These are phyloP conservation scores for Leptobrachium leishanense DNA, from an alignment of 2,113 vertebrate species.

Conservation along the genomic window DNA sequence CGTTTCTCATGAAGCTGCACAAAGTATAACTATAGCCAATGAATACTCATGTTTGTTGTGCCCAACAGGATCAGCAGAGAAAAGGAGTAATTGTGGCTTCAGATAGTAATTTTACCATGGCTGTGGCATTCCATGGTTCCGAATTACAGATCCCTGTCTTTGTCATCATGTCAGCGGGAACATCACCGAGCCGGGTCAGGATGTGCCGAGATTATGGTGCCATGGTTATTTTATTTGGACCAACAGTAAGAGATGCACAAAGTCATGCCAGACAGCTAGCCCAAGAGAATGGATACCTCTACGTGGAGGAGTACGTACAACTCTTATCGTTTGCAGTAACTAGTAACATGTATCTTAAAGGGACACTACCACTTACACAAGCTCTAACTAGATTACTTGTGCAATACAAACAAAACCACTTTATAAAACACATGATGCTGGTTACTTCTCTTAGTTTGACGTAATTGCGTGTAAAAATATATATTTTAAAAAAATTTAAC, in stretches of 20 bases:
- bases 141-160: constrained; percentile 79
- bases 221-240: constrained; percentile 83
- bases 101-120: constrained; percentile 86
- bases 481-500: too few species aligned
- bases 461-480: too few species aligned
- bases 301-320: constrained; percentile 84
- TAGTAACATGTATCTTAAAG: too few species aligned
- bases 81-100: constrained; percentile 85
- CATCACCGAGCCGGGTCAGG: constrained; percentile 65
- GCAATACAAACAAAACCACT: too few species aligned
- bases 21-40: background rate
- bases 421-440: too few species aligned
- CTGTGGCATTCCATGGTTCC: constrained; percentile 78
- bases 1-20: too few species aligned
- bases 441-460: too few species aligned
- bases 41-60: background rate
- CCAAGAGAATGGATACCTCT: constrained; percentile 80
- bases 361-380: too few species aligned
- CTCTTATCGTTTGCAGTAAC: too few species aligned
- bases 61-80: constrained; percentile 79
- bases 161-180: constrained; percentile 76
- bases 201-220: constrained; percentile 85
- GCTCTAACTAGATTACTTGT: too few species aligned
- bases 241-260: constrained; percentile 70
- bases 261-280: constrained; percentile 77